Evolutionary conservation across 1,140 invertebrate species (phyloP), one percentile per base, ranked within the genome.

Genomic region (Physella acuta): DNA sequence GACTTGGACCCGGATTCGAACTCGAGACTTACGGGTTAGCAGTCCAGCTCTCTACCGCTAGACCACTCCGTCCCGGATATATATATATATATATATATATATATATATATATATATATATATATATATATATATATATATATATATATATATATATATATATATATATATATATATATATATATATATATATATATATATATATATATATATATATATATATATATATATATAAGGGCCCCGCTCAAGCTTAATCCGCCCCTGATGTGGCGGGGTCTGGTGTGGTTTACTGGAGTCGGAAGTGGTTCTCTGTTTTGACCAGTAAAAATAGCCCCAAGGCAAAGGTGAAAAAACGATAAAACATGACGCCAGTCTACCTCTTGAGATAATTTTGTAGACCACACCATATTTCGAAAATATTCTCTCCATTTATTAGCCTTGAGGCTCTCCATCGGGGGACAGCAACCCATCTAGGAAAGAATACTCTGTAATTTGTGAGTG

Each of bases 171-270:
- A 44, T 44, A 44, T 44, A 44, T 44, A 44, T 44, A 44, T 44
- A 44, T 44, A 44, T 44, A 44, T 44, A 44, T 44, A 44, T 44
- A 44, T 44, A 44, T 44, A 44, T 44, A 44, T 44, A 44, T 44
- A 44, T 44, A 44, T 44, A 44, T 44, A 44, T 44, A 44, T 44
- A 44, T 44, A 44, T 44, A 44, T 44, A 44, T 44, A 44, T 55
- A 28, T 55, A 55, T n/a, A 24, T 55, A 20, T 55, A 55, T n/a
- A 55, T 55, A 55, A 55, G 5, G 26, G 53, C 26, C 5, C 17
- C 8, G 24, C 5, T 55, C 8, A 14, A 55, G 5, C 26, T 55
- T n/a, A 20, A 24, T 55, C 44, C 11, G n/a, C n/a, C 11, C n/a
- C 11, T 49, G 44, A 14, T 11, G 11, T 11, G 11, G 44, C n/a